Evolutionary conservation across 2,113 vertebrate species (phyloP).

Genomic region (Elachura formosa): DNA sequence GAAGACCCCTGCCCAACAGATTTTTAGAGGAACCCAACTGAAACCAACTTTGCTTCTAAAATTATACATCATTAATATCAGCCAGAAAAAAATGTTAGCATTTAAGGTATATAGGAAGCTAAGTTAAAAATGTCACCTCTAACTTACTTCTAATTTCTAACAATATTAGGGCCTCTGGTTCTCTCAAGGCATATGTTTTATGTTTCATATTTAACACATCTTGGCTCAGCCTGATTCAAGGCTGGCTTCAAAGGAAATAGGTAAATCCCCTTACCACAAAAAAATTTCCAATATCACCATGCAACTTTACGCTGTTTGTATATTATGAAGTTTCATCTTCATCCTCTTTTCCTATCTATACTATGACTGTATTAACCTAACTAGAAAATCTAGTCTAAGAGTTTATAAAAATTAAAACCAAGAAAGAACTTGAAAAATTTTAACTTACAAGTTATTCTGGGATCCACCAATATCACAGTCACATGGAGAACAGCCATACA

Average conservation of each 20-base stretch:
- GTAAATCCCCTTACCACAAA: background rate
- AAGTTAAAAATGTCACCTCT: background rate
- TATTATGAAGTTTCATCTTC: background rate
- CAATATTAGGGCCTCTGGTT: background rate
- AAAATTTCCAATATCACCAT: background rate
- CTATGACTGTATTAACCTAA: background rate
- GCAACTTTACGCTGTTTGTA: background rate
- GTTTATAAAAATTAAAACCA: background rate
- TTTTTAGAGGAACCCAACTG: background rate
- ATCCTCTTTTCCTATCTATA: background rate
- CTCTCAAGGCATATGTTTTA: background rate
- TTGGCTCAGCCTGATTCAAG: background rate
- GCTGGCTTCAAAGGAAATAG: background rate
- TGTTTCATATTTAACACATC: background rate
- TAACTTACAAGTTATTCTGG: slow-evolving; percentile 71
- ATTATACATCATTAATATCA: background rate
- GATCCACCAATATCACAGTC: slow-evolving; percentile 86
- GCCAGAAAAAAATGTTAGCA: background rate
- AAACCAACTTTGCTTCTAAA: background rate
- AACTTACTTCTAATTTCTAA: background rate
- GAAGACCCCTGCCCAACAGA: background rate
- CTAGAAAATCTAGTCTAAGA: background rate
- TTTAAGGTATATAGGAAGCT: background rate
- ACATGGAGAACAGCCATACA: slow-evolving; percentile 77
- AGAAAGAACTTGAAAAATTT: background rate